Base-by-base conservation (phyloP, 2,797 vertebrate genomes). In the Florisuga fusca region DNA sequence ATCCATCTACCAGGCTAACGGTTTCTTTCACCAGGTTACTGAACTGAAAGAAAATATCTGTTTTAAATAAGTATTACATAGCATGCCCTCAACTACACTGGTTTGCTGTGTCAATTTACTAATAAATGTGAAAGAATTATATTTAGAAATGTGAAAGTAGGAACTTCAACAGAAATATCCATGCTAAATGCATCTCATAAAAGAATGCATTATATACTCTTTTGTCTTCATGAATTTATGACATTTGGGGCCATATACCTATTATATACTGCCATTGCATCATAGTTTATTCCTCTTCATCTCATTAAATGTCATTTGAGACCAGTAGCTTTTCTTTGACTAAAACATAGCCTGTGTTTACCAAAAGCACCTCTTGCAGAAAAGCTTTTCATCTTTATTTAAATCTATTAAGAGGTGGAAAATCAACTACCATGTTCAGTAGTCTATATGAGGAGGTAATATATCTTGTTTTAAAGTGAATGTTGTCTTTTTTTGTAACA, bases 301-400 rank as follows among this genome's bases (percentile, higher is more conserved):
- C n/a, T 93, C 23, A 27, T 59, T 90, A 84, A 93, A 90, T 84
- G 31, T 83, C 61, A 80, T 87, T 79, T 48, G 27, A 83, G 31
- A 93, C 17, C 23, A 58, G 69, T 34, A 90, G 2, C 15, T 81
- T 87, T 23, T 36, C 74, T 89, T 86, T 57, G 25, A 33, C 18
- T 90, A 77, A 84, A 83, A 10, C 62, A 86, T 27, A 51, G 21
- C 6, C 66, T 84, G 27, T 78, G 54, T 78, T 92, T 93, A 78
- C 36, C 20, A 63, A 78, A 68, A 88, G 4, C 16, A 57, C 6
- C 11, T 91, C 36, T 50, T 75, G 31, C 58, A 78, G 73, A 86
- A 94, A 91, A 79, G 6, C 7, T 21, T 94, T 80, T 83, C 6
- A 25, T 90, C 54, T 86, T 86, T 66, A 84, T 84, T 86, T 90